phyloP scores from a whole-genome alignment of 2,797 vertebrate species.

The Nannoperca australis region DNA sequence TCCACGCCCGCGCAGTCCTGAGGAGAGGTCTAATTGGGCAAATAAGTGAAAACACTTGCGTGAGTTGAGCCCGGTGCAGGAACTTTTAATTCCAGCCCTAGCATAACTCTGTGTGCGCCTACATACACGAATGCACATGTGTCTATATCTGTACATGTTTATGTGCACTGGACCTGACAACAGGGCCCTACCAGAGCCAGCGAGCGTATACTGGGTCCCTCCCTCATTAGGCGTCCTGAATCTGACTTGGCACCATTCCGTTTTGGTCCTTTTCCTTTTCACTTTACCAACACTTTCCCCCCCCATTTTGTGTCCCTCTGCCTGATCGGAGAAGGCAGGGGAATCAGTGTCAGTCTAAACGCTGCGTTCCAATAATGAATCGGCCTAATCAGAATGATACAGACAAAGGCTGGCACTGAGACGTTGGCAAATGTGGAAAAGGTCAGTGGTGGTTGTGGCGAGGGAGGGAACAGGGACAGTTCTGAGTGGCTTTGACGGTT shows the following conservation, averaged over 20 bases:
- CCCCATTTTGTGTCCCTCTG: not conserved
- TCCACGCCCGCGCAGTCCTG: not conserved
- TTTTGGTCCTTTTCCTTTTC: conserved; percentile 38
- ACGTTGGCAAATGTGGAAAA: conserved; percentile 69
- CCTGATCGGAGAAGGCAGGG: conserved; percentile 25
- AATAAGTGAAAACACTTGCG: conserved; percentile 29
- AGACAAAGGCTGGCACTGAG: conserved; percentile 57
- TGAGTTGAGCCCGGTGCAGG: not conserved
- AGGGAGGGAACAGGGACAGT: conserved; percentile 36
- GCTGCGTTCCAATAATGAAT: conserved; percentile 45
- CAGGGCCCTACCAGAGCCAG: conserved; percentile 49
- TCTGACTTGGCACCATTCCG: conserved; percentile 51
- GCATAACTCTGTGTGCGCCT: not conserved
- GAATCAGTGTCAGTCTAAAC: conserved; percentile 55
- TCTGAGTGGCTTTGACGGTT: conserved; percentile 72
- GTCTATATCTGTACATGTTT: conserved; percentile 5
- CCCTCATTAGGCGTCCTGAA: conserved; percentile 69
- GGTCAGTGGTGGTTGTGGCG: conserved; percentile 70
- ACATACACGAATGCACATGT: not conserved
- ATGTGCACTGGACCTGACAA: conserved; percentile 57
- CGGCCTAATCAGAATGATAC: conserved; percentile 68
- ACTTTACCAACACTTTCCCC: conserved; percentile 13
- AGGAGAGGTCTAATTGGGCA: conserved; percentile 8
- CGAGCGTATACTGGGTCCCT: conserved; percentile 53
- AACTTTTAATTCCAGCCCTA: not conserved